Conservation (phyloP, 2,797 vertebrate species). For the Rhabdophis nuchalis region DNA sequence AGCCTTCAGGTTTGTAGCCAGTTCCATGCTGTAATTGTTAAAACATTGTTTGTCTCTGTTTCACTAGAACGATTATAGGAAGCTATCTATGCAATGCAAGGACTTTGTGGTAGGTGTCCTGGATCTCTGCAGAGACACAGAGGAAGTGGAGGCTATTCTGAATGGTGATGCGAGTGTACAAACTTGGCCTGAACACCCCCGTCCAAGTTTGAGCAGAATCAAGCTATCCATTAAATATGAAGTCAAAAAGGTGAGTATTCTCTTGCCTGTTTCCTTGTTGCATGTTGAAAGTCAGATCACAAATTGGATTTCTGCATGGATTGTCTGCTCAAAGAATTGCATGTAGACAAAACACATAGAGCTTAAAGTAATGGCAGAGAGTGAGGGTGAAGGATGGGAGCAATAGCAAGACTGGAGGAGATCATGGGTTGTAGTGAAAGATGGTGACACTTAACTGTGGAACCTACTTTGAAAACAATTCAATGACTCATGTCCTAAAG, state of each 20-base stretch:
- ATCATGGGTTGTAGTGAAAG: neutral
- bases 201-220: constrained; percentile 90
- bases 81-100: constrained; percentile 99
- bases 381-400: neutral
- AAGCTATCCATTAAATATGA: constrained; percentile 95
- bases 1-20: neutral
- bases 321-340: neutral
- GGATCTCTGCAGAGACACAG: constrained; percentile 93
- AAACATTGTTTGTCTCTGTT: constrained; percentile 42
- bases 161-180: constrained; percentile 90
- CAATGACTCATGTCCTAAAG: neutral
- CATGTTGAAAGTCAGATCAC: neutral
- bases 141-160: constrained; percentile 93
- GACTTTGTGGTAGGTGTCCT: constrained; percentile 94
- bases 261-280: neutral
- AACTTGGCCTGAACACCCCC: constrained; percentile 80
- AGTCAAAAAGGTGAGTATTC: constrained; percentile 87
- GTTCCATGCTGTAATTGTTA: neutral
- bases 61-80: constrained; percentile 89
- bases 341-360: neutral
- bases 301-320: neutral
- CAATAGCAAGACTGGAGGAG: neutral
- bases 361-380: neutral
- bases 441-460: neutral
- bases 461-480: neutral